Evolutionary conservation across 2,113 vertebrate genomes (phyloP).

Genomic region (Aptenodytes forsteri): DNA sequence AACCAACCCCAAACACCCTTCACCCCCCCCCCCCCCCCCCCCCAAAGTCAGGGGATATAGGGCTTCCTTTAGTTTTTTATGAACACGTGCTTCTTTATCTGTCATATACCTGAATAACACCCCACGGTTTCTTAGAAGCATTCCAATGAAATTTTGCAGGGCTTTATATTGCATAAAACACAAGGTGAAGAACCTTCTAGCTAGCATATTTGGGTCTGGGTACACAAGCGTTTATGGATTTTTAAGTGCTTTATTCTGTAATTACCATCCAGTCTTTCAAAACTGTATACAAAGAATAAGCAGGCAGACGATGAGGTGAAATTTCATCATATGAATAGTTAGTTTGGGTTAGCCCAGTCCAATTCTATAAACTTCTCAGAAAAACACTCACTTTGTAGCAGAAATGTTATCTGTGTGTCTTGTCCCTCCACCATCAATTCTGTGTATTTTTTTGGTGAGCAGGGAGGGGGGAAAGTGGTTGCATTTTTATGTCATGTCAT

Average conservation of each 20-base stretch:
- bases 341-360: background rate
- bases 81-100: background rate
- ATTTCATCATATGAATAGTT: background rate
- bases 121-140: background rate
- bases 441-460: background rate
- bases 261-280: background rate
- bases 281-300: background rate
- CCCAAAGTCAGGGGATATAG: background rate
- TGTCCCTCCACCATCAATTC: background rate
- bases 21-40: fast-evolving
- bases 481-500: background rate
- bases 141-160: background rate
- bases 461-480: background rate
- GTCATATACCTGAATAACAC: background rate
- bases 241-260: background rate
- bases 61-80: background rate
- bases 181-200: background rate
- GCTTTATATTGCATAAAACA: background rate
- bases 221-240: background rate
- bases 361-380: background rate
- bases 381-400: background rate
- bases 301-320: background rate
- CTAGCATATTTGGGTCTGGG: background rate
- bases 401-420: background rate
- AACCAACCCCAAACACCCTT: background rate